Evolutionary conservation across 1,140 invertebrate species (phyloP).

Genomic region (Ostrea denselamellosa): DNA sequence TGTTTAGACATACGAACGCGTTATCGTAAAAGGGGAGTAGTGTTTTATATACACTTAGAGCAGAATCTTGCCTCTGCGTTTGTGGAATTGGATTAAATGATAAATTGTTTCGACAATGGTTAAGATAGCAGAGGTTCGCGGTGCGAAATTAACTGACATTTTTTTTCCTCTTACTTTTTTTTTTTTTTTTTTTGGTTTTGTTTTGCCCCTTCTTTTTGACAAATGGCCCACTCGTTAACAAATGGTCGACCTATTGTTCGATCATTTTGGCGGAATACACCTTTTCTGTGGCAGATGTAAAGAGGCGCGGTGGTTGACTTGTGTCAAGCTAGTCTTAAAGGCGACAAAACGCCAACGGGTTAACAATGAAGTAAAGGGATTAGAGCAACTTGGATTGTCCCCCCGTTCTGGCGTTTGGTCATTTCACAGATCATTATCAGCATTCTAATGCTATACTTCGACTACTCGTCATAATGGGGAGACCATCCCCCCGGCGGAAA

Average conservation of each 20-base stretch:
- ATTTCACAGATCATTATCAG: slow-evolving; percentile 24
- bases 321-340: neutral
- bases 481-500: neutral
- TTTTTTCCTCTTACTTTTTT: slow-evolving; percentile 6
- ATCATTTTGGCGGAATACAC: slow-evolving; percentile 26
- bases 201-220: neutral
- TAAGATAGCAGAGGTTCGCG: slow-evolving; percentile 7
- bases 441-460: neutral
- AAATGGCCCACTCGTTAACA: neutral
- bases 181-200: too few relatives aligned
- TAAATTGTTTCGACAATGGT: slow-evolving; percentile 36
- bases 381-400: neutral
- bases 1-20: slow-evolving; percentile 5
- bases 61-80: neutral
- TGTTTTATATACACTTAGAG: slow-evolving; percentile 35
- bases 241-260: slow-evolving; percentile 16
- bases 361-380: slow-evolving; percentile 22
- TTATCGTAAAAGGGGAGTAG: neutral
- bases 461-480: neutral
- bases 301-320: neutral
- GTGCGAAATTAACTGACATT: neutral
- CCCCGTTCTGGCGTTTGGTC: neutral
- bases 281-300: slow-evolving; percentile 22
- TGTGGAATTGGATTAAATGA: slow-evolving; percentile 28
- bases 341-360: slow-evolving; percentile 23